Evolutionary conservation across 2,113 vertebrate genomes (phyloP).

Genomic region (Verasper variegatus): DNA sequence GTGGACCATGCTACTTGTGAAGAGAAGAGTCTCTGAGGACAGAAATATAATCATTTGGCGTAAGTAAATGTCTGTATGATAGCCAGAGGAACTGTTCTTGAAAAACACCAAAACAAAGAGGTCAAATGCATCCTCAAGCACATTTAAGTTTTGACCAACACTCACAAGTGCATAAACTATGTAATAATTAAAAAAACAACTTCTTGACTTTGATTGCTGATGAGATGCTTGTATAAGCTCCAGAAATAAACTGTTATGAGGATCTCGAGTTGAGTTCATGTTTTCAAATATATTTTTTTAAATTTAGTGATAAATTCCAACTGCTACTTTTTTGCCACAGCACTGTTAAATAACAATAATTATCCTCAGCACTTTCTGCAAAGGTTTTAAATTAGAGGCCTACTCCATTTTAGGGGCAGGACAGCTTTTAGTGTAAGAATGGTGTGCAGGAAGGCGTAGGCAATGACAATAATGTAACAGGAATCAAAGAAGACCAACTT

Average conservation of each 20-base stretch:
- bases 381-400: neutral
- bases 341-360: neutral
- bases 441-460: too few relatives aligned
- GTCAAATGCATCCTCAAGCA: neutral
- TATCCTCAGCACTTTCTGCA: neutral
- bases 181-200: neutral
- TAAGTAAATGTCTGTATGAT: constrained; percentile 2
- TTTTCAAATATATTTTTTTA: neutral
- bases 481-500: neutral
- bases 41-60: constrained; percentile 4
- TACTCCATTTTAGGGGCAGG: neutral
- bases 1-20: neutral
- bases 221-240: neutral
- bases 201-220: neutral
- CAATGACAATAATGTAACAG: neutral
- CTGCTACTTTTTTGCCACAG: neutral
- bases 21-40: neutral
- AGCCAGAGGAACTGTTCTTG: neutral
- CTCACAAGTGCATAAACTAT: neutral
- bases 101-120: neutral
- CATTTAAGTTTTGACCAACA: neutral
- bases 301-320: neutral
- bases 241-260: neutral
- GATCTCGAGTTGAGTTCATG: neutral
- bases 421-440: neutral